Percentiles rank a stretch among this genome's conserved stretches.
Conservation (phyloP, 2,888 invertebrate species). For the Blastobasis lacticolella region DNA sequence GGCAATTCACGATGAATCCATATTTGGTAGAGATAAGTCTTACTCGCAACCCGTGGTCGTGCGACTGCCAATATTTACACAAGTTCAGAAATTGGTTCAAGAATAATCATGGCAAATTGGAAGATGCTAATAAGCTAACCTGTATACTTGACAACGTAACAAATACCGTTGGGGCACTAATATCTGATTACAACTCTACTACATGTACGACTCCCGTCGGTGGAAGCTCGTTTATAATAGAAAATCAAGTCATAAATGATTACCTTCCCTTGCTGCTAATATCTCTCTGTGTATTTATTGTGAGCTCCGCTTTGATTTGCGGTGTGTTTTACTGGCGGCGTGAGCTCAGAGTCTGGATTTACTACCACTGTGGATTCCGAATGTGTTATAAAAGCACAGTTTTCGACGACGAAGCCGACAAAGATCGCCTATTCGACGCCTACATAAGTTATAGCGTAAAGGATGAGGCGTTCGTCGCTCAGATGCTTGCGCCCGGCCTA, state of each 20-base stretch:
- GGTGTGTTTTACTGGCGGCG: constrained; percentile 87
- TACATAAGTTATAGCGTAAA: constrained; percentile 96
- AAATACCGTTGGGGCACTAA: constrained; percentile 78
- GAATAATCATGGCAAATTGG: constrained; percentile 85
- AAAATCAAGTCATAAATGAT: constrained; percentile 85
- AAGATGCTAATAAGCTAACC: constrained; percentile 83
- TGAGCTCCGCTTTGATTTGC: constrained; percentile 84
- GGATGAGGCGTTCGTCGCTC: constrained; percentile 92
- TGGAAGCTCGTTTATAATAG: constrained; percentile 81
- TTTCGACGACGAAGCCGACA: constrained; percentile 86
- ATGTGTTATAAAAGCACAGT: constrained; percentile 89
- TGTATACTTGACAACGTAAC: constrained; percentile 85
- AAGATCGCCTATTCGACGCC: constrained; percentile 93
- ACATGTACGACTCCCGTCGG: constrained; percentile 83
- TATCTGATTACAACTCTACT: constrained; percentile 86
- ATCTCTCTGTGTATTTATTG: constrained; percentile 84
- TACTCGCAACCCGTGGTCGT: constrained; percentile 91
- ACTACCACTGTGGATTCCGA: constrained; percentile 87
- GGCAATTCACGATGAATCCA: constrained; percentile 88
- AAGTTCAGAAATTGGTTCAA: constrained; percentile 87
- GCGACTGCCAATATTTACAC: constrained; percentile 89
- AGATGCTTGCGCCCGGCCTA: constrained; percentile 90
- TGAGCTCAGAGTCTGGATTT: constrained; percentile 89
- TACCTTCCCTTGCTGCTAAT: constrained; percentile 85
- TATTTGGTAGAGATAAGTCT: constrained; percentile 91